Evolutionary conservation across 2,888 invertebrate genomes (phyloP).

Genomic region (Acronicta alni): DNA sequence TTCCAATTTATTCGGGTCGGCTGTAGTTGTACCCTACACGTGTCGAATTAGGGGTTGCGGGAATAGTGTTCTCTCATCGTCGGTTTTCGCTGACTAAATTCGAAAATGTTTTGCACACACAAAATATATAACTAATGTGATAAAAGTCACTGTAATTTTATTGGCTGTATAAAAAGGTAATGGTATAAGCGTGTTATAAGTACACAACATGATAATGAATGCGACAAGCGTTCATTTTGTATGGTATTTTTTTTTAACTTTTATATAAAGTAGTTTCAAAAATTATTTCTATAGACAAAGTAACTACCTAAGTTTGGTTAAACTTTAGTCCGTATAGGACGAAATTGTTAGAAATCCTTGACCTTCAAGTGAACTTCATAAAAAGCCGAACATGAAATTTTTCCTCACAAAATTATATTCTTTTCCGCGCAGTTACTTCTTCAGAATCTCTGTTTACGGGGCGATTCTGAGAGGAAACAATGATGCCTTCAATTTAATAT

Average conservation of each 20-base stretch:
- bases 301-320: too few relatives aligned
- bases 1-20: too few relatives aligned
- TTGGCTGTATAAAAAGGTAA: too few relatives aligned
- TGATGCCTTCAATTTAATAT: not conserved
- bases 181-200: too few relatives aligned
- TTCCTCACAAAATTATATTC: slow-evolving; percentile 41
- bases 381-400: slow-evolving; percentile 8
- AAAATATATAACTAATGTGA: too few relatives aligned
- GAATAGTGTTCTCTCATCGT: slow-evolving; percentile 1
- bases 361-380: slow-evolving; percentile 10
- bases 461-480: slow-evolving; percentile 39
- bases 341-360: slow-evolving; percentile 11
- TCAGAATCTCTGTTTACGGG: slow-evolving; percentile 52
- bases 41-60: slow-evolving; percentile 1
- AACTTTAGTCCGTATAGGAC: not conserved
- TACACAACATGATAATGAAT: too few relatives aligned
- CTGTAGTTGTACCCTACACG: slow-evolving; percentile 10
- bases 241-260: too few relatives aligned
- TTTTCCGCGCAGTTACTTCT: slow-evolving; percentile 50
- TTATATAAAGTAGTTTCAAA: too few relatives aligned
- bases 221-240: too few relatives aligned
- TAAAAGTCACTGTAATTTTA: too few relatives aligned
- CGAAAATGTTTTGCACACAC: too few relatives aligned
- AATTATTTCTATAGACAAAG: too few relatives aligned
- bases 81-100: not conserved